Base-by-base conservation (phyloP, 1,140 invertebrate species). In the Tribolium madens region DNA sequence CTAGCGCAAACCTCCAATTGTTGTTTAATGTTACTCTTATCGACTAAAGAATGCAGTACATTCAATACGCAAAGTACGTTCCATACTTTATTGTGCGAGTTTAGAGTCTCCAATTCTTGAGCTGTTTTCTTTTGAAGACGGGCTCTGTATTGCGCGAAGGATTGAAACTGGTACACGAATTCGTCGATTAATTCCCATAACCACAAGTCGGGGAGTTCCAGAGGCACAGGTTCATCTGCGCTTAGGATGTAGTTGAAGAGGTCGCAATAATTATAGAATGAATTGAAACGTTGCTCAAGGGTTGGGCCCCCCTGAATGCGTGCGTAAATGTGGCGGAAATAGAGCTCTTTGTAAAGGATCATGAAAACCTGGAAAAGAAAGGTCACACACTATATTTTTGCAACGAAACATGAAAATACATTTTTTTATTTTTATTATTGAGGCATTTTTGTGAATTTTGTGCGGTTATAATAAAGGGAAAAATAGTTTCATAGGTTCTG, bases 151-250 rank as follows among this genome's bases (percentile, higher is more conserved):
- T 98, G 96, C 21, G 95, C 94, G 87, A 98, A 99, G 0, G 93
- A 93, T 86, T 98, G 96, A 86, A 99, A 99, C 88, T 98, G 94
- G 81, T 96, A 96, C 5, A 95, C 93, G 88, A 96, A 96, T 86
- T 99, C 98, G 89, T 99, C 98, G 84, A 99, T 97, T 13, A 99
- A 92, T 85, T 99, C 98, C 98, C 98, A 99, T 2, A 99, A 87
- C 98, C 98, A 99, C 83, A 99, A 95, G 87, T 99, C 98, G 3
- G 98, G 98, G 50, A 99, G 86, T 85, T 98, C 97, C 12, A 99
- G 86, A 33, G 92, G 90, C 0, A 99, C 95, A 0, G 98, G 98
- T 36, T 92, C 92, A 68, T 95, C 92, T 0, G 96, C 93, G 84
- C 93, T 94, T 47, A 99, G 87, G 81, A 99, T 98, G 81, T 95